Evolutionary conservation across 2,113 vertebrate genomes (phyloP), one percentile per base, ranked within the genome.

Genomic region (Cephalophus harveyi): DNA sequence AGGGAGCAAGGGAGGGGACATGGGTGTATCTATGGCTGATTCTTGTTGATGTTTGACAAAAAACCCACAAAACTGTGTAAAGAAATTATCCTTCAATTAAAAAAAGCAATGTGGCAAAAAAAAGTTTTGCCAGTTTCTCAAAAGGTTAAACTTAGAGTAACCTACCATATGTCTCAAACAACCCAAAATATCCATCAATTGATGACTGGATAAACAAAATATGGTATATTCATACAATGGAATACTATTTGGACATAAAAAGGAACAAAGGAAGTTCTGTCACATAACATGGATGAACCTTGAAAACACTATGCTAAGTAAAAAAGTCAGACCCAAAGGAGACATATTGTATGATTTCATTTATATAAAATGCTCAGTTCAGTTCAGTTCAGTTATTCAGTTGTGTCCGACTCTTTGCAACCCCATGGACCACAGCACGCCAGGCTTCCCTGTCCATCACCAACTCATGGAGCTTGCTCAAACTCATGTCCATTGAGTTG

Each of bases 141-240:
- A 93, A 95, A 91, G 10, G 74, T 52, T 97, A 79, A 76, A 62
- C 36, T 27, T 48, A 93, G 46, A 93, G 40, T 90, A 81, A 83
- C n/a, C 52, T 57, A 57, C 52, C 13, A 57, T 57, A 40, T 55
- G n/a, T 23, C n/a, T 25, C 54, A 36, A 95, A 74, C 23, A 46
- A 83, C 6, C 14, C 62, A 76, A 91, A 83, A 94, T 64, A 48
- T 55, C 46, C 46, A 94, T 57, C 62, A 87, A 9, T 40, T 91
- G 87, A 87, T 74, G 36, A 97, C 82, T 60, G 17, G 78, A 87
- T 87, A 87, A 83, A 83, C 30, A 83, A 54, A 83, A 93, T 93
- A 62, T 23, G 57, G 14, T 76, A 82, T 87, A 91, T 27, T 94
- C 7, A 52, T 46, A 91, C 21, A 87, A 33, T 88, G 17, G 64